Evolutionary conservation across 2,113 vertebrate species (phyloP).

Genomic region (Terrapene triunguis): DNA sequence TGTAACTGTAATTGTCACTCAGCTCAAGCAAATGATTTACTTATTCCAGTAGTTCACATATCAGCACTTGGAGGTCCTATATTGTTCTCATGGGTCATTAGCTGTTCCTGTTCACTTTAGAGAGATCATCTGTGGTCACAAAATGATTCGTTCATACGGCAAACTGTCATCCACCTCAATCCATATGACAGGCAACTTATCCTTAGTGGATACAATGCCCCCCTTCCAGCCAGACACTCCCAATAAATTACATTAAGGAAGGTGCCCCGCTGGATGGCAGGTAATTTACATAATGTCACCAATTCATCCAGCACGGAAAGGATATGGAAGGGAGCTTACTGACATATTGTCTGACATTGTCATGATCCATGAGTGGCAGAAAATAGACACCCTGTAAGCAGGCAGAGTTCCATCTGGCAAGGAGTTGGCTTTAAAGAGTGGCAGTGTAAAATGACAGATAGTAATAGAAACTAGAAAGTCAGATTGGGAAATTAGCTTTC

Average conservation of each 20-base stretch:
- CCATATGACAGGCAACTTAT: background rate
- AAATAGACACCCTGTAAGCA: constrained; percentile 73
- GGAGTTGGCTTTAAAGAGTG: constrained; percentile 68
- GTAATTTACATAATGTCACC: constrained; percentile 27
- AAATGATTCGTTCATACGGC: background rate
- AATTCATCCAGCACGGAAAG: constrained; percentile 9
- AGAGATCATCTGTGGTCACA: background rate
- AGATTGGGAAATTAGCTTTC: constrained; percentile 70
- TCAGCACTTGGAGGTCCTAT: constrained; percentile 3
- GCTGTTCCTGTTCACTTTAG: constrained; percentile 10
- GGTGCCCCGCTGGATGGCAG: background rate
- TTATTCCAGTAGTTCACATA: background rate
- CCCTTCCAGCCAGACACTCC: background rate
- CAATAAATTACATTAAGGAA: background rate
- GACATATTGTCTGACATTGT: constrained; percentile 72
- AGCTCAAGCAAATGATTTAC: constrained; percentile 4
- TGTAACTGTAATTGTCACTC: background rate
- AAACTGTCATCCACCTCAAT: background rate
- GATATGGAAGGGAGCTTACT: constrained; percentile 55
- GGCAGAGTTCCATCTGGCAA: constrained; percentile 77
- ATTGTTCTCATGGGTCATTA: constrained; percentile 13
- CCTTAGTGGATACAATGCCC: background rate
- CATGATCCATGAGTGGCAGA: constrained; percentile 75
- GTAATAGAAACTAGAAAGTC: constrained; percentile 71
- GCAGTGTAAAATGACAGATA: constrained; percentile 70